Percentiles rank a stretch among this genome's conserved stretches.
phyloP scores from a whole-genome alignment of 2,888 invertebrate species.

The Mythimna impura region DNA sequence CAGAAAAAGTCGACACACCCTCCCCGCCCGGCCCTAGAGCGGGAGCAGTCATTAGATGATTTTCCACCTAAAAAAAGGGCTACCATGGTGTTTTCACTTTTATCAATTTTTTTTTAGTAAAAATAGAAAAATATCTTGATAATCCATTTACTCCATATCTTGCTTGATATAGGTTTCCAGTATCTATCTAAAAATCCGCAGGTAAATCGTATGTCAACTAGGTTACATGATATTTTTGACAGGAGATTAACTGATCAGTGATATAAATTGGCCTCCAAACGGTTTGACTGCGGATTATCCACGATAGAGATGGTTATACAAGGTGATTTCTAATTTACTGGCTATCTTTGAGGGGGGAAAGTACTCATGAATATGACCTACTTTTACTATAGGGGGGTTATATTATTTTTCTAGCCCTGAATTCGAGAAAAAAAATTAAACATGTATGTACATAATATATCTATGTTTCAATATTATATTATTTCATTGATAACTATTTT shows the following conservation, averaged over 20 bases:
- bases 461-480: no score
- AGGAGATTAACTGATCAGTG: constrained; percentile 4
- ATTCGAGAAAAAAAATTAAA: no score
- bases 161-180: background rate
- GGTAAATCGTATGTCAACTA: background rate
- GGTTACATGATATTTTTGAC: constrained; percentile 3
- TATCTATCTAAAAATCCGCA: background rate
- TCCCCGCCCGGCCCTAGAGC: no score
- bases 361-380: background rate
- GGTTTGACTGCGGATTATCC: background rate
- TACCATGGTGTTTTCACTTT: no score
- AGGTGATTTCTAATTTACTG: background rate
- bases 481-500: no score
- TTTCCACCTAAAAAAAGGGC: no score
- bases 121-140: no score
- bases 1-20: no score
- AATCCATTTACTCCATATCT: background rate
- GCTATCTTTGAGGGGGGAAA: background rate
- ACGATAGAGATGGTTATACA: background rate
- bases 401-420: background rate
- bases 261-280: constrained; percentile 4
- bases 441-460: no score
- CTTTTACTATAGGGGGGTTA: background rate
- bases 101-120: no score
- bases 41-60: no score